Percentiles rank a stretch among this genome's conserved stretches.
Evolutionary conservation across 2,797 vertebrate genomes (phyloP).

Genomic region (Meriones psammophilus): DNA sequence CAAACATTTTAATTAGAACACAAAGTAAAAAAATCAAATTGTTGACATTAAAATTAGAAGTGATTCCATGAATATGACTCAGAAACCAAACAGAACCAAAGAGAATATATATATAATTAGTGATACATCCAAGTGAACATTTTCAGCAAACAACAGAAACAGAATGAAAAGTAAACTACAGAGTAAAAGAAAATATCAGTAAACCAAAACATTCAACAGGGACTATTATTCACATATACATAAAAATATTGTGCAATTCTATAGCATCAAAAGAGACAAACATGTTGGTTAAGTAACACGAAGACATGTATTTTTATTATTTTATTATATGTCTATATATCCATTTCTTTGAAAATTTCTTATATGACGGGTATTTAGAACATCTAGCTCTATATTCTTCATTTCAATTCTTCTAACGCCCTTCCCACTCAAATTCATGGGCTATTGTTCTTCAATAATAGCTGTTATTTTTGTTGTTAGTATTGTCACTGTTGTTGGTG

Average conservation of each 20-base stretch:
- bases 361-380: neutral
- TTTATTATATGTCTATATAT: neutral
- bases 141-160: neutral
- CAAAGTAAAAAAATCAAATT: neutral
- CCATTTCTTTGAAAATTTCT: neutral
- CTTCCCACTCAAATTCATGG: neutral
- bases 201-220: neutral
- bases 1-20: neutral
- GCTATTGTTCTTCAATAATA: neutral
- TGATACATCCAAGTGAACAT: neutral
- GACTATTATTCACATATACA: neutral
- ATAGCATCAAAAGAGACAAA: neutral
- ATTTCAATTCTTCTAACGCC: neutral
- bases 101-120: neutral
- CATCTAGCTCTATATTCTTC: too few species aligned
- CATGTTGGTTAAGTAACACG: neutral
- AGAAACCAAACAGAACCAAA: neutral
- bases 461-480: neutral
- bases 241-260: neutral
- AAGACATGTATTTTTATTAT: neutral
- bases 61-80: neutral
- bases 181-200: neutral
- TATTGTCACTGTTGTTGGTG: fast-evolving
- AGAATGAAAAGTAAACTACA: neutral
- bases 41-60: neutral